Conservation (phyloP, 2,797 vertebrate genomes). For the Euphonia xanthogaster region DNA sequence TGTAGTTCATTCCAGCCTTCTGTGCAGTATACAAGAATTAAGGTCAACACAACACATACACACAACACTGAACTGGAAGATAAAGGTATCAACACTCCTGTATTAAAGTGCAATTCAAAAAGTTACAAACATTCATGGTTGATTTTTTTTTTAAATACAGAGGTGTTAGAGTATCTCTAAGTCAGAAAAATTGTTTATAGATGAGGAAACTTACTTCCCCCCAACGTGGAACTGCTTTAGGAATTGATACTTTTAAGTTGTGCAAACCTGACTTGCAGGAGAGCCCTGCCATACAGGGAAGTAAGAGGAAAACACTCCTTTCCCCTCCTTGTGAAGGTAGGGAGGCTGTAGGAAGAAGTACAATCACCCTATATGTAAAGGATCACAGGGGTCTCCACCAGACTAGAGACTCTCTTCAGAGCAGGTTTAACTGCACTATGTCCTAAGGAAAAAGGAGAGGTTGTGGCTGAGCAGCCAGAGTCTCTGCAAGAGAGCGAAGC, state of each 20-base stretch:
- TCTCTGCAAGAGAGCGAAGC: background rate
- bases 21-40: background rate
- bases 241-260: background rate
- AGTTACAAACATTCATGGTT: conserved; percentile 59
- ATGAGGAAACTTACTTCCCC: background rate
- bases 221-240: background rate
- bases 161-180: background rate
- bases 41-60: background rate
- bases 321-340: background rate
- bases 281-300: background rate
- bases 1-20: background rate
- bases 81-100: conserved; percentile 61
- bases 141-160: conserved; percentile 7
- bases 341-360: background rate
- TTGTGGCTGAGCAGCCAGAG: background rate
- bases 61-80: background rate
- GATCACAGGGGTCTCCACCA: background rate
- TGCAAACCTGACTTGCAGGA: background rate
- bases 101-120: conserved; percentile 73
- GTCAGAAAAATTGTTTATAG: background rate
- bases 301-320: background rate
- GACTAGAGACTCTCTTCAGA: background rate
- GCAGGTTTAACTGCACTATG: background rate
- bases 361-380: background rate
- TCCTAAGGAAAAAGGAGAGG: background rate